Conservation (phyloP, 2,797 vertebrate species). For the Linurgus olivaceus region DNA sequence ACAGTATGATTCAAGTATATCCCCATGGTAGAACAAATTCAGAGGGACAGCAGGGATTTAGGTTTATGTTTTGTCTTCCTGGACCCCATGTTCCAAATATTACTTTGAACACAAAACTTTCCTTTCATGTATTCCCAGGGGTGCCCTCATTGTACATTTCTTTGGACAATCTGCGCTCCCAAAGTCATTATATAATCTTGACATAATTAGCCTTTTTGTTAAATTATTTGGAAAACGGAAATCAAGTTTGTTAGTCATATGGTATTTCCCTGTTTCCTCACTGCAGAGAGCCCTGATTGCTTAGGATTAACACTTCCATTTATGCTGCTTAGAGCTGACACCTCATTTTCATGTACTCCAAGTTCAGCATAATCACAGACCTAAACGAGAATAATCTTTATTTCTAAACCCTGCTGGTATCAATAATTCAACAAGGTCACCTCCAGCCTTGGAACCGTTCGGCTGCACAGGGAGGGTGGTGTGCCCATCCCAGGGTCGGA, state of each 20-base stretch:
- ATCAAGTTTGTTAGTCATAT: background rate
- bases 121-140: background rate
- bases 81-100: background rate
- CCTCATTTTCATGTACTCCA: background rate
- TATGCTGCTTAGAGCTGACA: background rate
- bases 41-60: background rate
- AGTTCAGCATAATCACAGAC: background rate
- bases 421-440: background rate
- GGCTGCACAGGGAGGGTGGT: background rate
- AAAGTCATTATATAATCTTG: background rate
- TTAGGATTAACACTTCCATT: background rate
- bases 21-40: background rate
- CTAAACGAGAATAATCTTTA: background rate
- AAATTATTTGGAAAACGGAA: background rate
- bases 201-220: background rate
- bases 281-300: background rate
- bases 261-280: background rate
- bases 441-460: background rate
- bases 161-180: background rate
- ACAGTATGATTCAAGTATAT: background rate
- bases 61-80: background rate
- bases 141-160: background rate
- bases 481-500: accelerated
- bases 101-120: background rate
- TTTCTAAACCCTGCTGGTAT: background rate